phyloP scores from a whole-genome alignment of 2,113 vertebrate genomes.

The Speoplatyrhinus poulsoni region DNA sequence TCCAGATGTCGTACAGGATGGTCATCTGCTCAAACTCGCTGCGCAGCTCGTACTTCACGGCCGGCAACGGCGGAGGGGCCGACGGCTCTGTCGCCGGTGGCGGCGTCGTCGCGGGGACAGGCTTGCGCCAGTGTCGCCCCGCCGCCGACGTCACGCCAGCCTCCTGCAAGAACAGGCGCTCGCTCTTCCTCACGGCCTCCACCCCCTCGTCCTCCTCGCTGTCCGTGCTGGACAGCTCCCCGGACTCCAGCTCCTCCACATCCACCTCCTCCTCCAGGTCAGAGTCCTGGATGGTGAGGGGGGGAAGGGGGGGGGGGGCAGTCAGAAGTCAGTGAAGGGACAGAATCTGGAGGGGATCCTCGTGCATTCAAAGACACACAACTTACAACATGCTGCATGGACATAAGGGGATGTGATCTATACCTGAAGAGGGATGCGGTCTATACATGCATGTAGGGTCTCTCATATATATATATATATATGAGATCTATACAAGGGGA shows the following conservation, averaged over 20 bases:
- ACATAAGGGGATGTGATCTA: too few relatives aligned
- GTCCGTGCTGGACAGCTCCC: slow-evolving; percentile 76
- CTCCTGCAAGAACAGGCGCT: slow-evolving; percentile 80
- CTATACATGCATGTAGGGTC: too few relatives aligned
- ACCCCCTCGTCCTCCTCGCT: slow-evolving; percentile 75
- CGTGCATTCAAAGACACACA: too few relatives aligned
- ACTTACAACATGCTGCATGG: too few relatives aligned
- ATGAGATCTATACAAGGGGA: too few relatives aligned
- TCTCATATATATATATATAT: too few relatives aligned
- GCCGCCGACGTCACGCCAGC: slow-evolving; percentile 59
- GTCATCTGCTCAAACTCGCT: slow-evolving; percentile 96
- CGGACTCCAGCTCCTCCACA: slow-evolving; percentile 80
- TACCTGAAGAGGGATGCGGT: too few relatives aligned
- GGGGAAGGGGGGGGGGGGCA: too few relatives aligned
- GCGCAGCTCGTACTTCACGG: slow-evolving; percentile 76
- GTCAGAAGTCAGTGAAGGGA: too few relatives aligned
- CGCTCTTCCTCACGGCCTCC: slow-evolving; percentile 78
- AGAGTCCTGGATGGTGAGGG: slow-evolving; percentile 43
- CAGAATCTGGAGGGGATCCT: too few relatives aligned
- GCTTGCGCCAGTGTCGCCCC: slow-evolving; percentile 49
- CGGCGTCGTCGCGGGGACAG: slow-evolving; percentile 31
- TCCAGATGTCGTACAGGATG: slow-evolving; percentile 95
- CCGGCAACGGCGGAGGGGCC: not conserved
- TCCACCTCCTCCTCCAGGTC: slow-evolving; percentile 77
- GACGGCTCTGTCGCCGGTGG: slow-evolving; percentile 27